These are phyloP conservation scores for Caretta caretta DNA, from an alignment of 2,113 vertebrate species.

Conservation along the genomic window DNA sequence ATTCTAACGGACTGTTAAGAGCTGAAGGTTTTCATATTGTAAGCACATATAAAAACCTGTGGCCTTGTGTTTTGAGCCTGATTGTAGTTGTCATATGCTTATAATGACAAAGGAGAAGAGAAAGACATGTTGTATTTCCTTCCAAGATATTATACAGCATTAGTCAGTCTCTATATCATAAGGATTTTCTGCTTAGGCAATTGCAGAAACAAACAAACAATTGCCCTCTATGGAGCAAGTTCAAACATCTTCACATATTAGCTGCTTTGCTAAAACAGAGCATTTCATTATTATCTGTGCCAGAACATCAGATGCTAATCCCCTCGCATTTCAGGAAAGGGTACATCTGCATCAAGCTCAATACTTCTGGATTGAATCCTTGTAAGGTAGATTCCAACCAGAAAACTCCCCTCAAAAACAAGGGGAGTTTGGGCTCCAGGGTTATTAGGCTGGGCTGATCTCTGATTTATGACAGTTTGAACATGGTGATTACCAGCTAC, in stretches of 20 bases:
- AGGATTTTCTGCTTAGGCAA: background rate
- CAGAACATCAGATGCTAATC: background rate
- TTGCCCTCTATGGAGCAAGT: background rate
- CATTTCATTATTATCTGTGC: background rate
- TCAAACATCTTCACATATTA: background rate
- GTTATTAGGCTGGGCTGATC: slow-evolving; percentile 36
- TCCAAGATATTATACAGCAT: background rate
- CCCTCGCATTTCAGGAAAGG: background rate
- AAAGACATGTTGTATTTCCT: background rate
- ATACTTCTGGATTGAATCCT: background rate
- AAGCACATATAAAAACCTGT: rapidly evolving
- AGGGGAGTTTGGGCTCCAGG: background rate
- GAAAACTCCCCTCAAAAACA: background rate
- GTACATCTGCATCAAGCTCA: background rate
- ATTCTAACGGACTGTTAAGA: background rate
- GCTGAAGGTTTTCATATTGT: background rate
- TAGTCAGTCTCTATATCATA: background rate
- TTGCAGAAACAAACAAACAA: background rate
- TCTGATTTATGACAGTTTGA: slow-evolving; percentile 27
- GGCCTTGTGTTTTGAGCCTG: background rate
- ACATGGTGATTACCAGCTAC: slow-evolving; percentile 21
- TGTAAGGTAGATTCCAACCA: background rate
- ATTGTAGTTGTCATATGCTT: background rate
- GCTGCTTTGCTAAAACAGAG: background rate
- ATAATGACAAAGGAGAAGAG: background rate